A percentile compares a stretch with the other conserved stretches of the same genome.
Evolutionary conservation across 2,888 invertebrate species (phyloP).

Genomic region (Drosophila seclusa): DNA sequence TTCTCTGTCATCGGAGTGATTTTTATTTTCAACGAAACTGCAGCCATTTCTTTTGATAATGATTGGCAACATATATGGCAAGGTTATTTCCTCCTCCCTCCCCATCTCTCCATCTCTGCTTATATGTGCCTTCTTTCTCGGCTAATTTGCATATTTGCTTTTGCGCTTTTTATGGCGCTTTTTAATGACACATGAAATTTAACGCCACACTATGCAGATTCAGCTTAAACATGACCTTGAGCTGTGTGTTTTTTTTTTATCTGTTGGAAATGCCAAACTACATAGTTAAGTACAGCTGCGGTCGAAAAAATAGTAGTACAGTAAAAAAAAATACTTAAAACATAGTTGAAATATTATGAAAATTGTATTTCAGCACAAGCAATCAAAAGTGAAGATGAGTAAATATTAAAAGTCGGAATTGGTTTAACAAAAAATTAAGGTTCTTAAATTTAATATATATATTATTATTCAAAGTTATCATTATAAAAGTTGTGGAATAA

Average conservation of each 20-base stretch:
- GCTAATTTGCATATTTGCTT: slow-evolving; percentile 47
- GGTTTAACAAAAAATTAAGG: neutral
- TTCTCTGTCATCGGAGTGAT: slow-evolving; percentile 57
- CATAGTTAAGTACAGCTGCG: neutral
- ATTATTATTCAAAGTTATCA: neutral
- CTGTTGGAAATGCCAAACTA: slow-evolving; percentile 1
- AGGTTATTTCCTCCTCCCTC: slow-evolving; percentile 2
- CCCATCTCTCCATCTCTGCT: neutral
- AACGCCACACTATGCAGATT: slow-evolving; percentile 39
- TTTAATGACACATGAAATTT: slow-evolving; percentile 71
- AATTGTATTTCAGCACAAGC: neutral
- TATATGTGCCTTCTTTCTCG: slow-evolving; percentile 2
- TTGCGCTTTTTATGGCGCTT: slow-evolving; percentile 49
- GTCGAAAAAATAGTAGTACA: neutral
- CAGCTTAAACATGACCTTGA: slow-evolving; percentile 52
- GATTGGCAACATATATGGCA: slow-evolving; percentile 44
- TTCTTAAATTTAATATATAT: neutral
- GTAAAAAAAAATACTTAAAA: neutral
- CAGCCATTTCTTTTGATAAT: slow-evolving; percentile 54
- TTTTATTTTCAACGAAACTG: slow-evolving; percentile 51
- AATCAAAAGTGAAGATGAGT: neutral
- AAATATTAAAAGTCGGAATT: neutral
- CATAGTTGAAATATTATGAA: rapidly evolving
- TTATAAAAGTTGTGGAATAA: neutral
- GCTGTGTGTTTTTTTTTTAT: slow-evolving; percentile 22